A percentile compares a stretch with the other conserved stretches of the same genome.
Conservation (phyloP, 2,113 vertebrate genomes). For the Loxodonta africana region DNA sequence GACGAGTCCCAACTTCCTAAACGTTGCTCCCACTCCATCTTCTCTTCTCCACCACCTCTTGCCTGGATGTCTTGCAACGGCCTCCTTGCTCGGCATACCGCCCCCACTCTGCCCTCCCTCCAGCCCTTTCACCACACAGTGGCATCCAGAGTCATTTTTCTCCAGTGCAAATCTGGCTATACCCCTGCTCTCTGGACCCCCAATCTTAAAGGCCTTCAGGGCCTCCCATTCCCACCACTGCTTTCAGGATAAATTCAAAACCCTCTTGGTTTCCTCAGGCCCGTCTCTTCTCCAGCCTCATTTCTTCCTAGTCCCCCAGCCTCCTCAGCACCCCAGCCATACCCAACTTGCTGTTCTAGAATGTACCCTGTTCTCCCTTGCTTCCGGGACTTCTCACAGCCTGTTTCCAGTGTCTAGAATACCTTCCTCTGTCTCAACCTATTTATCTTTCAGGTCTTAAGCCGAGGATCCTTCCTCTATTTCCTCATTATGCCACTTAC, state of each 20-base stretch:
- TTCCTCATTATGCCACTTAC: neutral
- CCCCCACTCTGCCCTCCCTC: neutral
- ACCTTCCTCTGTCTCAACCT: neutral
- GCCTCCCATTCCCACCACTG: neutral
- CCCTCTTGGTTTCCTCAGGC: neutral
- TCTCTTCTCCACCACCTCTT: neutral
- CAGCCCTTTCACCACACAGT: neutral
- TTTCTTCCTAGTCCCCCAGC: neutral
- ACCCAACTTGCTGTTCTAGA: neutral
- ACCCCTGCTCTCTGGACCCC: neutral
- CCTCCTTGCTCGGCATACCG: neutral
- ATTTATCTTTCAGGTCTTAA: neutral
- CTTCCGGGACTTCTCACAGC: neutral
- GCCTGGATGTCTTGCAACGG: neutral
- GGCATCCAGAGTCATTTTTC: neutral
- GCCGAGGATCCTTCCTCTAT: neutral
- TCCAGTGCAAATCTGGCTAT: neutral
- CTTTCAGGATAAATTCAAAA: neutral
- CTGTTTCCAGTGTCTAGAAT: neutral
- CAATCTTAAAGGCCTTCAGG: neutral
- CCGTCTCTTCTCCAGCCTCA: neutral
- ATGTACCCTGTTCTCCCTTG: neutral
- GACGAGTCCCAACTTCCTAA: neutral
- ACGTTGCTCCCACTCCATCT: fast-evolving
- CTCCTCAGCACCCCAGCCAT: neutral